Evolutionary conservation across 2,113 vertebrate species (phyloP).

Genomic region (Perognathus longimembris): DNA sequence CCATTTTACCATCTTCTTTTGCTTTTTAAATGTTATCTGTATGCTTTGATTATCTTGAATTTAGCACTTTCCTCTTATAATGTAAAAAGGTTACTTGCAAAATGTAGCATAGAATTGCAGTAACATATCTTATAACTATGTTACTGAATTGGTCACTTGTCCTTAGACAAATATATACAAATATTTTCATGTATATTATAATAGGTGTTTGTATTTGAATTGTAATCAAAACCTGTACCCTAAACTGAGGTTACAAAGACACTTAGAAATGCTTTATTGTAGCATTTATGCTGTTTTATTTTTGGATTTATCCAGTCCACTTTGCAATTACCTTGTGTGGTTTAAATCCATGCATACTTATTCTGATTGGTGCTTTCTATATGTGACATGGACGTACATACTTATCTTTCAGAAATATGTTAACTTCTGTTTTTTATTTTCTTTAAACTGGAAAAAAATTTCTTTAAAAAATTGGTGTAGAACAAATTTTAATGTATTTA

Average conservation of each 20-base stretch:
- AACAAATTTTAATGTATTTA: not conserved
- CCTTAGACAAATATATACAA: not conserved
- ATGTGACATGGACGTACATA: not conserved
- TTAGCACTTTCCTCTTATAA: not conserved
- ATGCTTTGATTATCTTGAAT: slow-evolving; percentile 3
- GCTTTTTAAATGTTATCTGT: not conserved
- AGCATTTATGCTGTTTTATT: not conserved
- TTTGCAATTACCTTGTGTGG: not conserved
- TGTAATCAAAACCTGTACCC: not conserved
- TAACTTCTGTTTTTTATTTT: slow-evolving; percentile 13
- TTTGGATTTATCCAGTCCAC: not conserved
- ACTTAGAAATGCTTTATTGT: not conserved
- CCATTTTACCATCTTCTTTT: not conserved
- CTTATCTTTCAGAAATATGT: not conserved
- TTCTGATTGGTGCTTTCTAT: not conserved
- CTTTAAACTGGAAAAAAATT: not conserved
- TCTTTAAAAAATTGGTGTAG: not conserved
- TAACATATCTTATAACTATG: not conserved
- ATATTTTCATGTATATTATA: not conserved
- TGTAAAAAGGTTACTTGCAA: not conserved
- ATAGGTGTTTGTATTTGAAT: not conserved
- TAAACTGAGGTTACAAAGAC: not conserved
- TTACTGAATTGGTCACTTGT: not conserved
- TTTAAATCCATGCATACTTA: not conserved
- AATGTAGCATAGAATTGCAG: not conserved